phyloP scores from a whole-genome alignment of 2,113 vertebrate genomes.

The Centropristis striata region DNA sequence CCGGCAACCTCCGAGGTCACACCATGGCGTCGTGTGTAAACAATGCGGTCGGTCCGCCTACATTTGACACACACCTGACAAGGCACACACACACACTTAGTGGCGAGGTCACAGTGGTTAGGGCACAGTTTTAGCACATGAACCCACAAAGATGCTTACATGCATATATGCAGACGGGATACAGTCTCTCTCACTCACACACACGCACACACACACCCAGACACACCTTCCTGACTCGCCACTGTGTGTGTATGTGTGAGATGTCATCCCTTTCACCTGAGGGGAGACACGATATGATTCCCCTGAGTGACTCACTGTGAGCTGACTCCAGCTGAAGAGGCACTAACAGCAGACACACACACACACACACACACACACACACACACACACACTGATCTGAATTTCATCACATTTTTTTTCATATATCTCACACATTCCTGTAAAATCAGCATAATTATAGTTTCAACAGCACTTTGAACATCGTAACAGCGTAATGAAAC shows the following conservation, averaged over 20 bases:
- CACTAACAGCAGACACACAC: neutral
- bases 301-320: slow-evolving; percentile 31
- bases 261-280: slow-evolving; percentile 25
- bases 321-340: slow-evolving; percentile 8
- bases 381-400: slow-evolving; percentile 6
- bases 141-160: slow-evolving; percentile 44
- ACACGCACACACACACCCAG: slow-evolving; percentile 24
- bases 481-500: no score
- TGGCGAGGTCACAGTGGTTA: slow-evolving; percentile 55
- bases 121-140: slow-evolving; percentile 37
- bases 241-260: slow-evolving; percentile 12
- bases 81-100: slow-evolving; percentile 60
- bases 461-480: neutral
- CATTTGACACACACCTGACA: slow-evolving; percentile 68
- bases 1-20: slow-evolving; percentile 64
- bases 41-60: slow-evolving; percentile 60
- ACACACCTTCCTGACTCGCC: slow-evolving; percentile 51
- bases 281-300: slow-evolving; percentile 21
- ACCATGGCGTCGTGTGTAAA: slow-evolving; percentile 63
- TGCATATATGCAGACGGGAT: slow-evolving; percentile 16
- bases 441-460: neutral
- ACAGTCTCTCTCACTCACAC: neutral
- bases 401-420: neutral
- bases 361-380: slow-evolving; percentile 10
- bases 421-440: slow-evolving; percentile 4